These are phyloP conservation scores for Halcyon leucocephala DNA, from an alignment of 2,797 vertebrate genomes.

Conservation along the genomic window DNA sequence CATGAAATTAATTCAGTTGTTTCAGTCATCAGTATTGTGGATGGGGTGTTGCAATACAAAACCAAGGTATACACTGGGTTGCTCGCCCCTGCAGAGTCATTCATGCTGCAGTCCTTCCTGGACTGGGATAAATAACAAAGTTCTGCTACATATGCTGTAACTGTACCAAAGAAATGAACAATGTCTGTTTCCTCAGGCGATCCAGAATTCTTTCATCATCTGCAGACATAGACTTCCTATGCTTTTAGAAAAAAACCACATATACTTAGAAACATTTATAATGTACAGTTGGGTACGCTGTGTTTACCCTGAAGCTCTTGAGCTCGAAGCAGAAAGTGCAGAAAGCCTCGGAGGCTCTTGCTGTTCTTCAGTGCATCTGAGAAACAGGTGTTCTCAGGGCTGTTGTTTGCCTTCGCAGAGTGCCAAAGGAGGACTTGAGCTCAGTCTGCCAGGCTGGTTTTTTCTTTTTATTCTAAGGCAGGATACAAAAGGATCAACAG, in stretches of 20 bases:
- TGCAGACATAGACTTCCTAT: not conserved
- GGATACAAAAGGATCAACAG: not conserved
- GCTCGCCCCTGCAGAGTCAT: not conserved
- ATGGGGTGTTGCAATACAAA: not conserved
- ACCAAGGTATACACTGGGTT: accelerated
- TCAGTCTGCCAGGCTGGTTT: not conserved
- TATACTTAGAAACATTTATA: not conserved
- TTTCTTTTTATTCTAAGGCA: not conserved
- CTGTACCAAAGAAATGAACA: not conserved
- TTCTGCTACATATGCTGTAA: not conserved
- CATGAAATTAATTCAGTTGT: not conserved
- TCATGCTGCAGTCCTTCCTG: not conserved
- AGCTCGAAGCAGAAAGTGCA: not conserved
- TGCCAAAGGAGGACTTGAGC: not conserved
- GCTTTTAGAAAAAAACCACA: not conserved
- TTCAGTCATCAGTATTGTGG: not conserved
- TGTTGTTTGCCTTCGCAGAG: not conserved
- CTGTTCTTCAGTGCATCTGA: not conserved
- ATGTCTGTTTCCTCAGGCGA: not conserved
- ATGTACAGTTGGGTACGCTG: not conserved
- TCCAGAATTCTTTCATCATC: not conserved
- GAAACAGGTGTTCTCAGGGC: not conserved
- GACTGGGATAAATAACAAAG: not conserved
- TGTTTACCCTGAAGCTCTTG: not conserved
- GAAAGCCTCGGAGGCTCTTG: not conserved